These are phyloP conservation scores for Ataeniobius toweri DNA, from an alignment of 2,797 vertebrate species.

Conservation along the genomic window DNA sequence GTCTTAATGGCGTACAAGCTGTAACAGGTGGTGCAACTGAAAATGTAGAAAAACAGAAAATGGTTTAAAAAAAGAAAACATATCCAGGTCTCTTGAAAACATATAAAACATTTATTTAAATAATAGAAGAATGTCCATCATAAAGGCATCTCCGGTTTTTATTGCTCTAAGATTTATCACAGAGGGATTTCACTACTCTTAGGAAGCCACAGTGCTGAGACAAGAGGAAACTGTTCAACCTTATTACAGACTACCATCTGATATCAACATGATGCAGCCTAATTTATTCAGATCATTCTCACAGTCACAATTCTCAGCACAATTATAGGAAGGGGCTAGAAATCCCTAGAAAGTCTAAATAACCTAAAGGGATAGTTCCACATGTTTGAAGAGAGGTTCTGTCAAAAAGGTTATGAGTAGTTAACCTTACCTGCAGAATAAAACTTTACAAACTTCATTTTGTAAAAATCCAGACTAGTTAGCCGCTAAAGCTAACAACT, in stretches of 20 bases:
- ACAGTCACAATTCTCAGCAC: constrained; percentile 7
- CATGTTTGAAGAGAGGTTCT: background rate
- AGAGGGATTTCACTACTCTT: constrained; percentile 52
- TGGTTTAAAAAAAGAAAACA: constrained; percentile 17
- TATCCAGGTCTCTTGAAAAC: constrained; percentile 66
- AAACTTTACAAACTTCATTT: background rate
- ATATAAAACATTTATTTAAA: constrained; percentile 81
- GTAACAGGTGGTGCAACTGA: background rate
- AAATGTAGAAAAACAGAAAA: background rate
- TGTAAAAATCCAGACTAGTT: background rate
- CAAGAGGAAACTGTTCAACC: constrained; percentile 47
- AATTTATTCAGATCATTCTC: constrained; percentile 26
- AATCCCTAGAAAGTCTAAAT: constrained; percentile 14
- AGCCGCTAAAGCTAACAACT: background rate
- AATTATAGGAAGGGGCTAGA: constrained; percentile 23
- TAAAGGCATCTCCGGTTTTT: constrained; percentile 39
- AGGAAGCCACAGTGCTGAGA: constrained; percentile 59
- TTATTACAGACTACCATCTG: constrained; percentile 47
- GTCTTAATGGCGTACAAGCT: no score
- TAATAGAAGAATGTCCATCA: constrained; percentile 52
- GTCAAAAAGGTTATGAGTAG: background rate
- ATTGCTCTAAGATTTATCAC: constrained; percentile 59
- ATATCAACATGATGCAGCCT: constrained; percentile 36
- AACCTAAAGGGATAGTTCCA: constrained; percentile 6
- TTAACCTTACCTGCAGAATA: background rate